Evolutionary conservation across 2,797 vertebrate species (phyloP), one percentile per base, ranked within the genome.

Genomic region (Chaetodon trifasciatus): DNA sequence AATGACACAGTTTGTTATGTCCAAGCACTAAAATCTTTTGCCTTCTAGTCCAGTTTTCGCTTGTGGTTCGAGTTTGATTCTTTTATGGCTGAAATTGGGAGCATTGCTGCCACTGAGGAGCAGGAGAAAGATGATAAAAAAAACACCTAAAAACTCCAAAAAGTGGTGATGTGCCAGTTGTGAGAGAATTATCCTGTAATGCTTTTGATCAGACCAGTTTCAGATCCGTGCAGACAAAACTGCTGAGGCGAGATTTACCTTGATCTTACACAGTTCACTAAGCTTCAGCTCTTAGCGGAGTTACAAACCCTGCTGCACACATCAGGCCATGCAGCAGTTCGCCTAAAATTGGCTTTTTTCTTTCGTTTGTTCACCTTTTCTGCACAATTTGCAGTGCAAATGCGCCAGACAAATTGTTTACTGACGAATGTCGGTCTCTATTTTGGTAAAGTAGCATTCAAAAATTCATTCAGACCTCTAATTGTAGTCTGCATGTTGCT

Each of bases 221-320:
- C 39, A 23, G 28, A 32, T 32, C 28, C 4, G 0, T 47, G 32
- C 13, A 60, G 55, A 39, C 16, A 39, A 28, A 61, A 24, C 39
- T 49, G 50, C 16, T 19, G 46, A 63, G 39, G 40, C 39, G 32
- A 55, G 3, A 12, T 71, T 56, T 72, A 53, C 16, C 13, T 53
- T 61, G 16, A n/a, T 67, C 37, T 17, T 9, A 19, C 24, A 39
- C 52, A 71, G 39, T 21, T 49, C 55, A 67, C 67, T 60, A 28
- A 32, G 46, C 28, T 60, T 46, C 37, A 76, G 42, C 37, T 23
- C 52, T 79, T 61, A 52, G 37, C 62, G 12, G 55, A 17, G 28
- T 39, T 46, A 60, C 19, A 44, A 9, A 44, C 42, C 8, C 40
- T 50, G 7, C 28, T 70, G 9, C 17, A 0, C 37, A 13, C 8